Evolutionary conservation across 2,888 invertebrate genomes (phyloP).

Genomic region (Trissonchulus sp.): DNA sequence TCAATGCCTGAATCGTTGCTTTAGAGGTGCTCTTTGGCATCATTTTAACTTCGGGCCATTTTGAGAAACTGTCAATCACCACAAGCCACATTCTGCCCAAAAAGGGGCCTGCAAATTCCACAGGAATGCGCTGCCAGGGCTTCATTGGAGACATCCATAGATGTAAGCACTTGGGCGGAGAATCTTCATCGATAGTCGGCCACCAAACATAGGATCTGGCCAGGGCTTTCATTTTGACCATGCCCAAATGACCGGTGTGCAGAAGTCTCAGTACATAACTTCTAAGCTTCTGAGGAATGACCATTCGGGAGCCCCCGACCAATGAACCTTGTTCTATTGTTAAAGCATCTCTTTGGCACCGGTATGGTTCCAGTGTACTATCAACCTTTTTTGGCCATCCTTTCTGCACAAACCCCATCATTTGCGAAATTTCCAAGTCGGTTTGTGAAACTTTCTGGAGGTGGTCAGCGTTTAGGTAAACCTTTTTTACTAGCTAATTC

Average conservation of each 20-base stretch:
- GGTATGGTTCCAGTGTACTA: background rate
- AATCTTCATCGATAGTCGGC: constrained; percentile 40
- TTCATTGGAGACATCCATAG: constrained; percentile 44
- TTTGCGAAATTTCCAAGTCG: background rate
- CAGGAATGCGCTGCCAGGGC: constrained; percentile 53
- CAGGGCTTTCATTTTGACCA: constrained; percentile 43
- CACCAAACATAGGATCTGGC: constrained; percentile 45
- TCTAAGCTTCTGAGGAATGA: constrained; percentile 41
- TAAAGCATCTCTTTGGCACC: background rate
- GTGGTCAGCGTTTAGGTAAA: background rate
- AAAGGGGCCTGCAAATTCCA: constrained; percentile 55
- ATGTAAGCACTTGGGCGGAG: constrained; percentile 33
- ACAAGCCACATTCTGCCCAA: constrained; percentile 47
- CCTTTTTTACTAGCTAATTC: background rate
- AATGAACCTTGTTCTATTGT: background rate
- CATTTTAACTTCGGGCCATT: constrained; percentile 51
- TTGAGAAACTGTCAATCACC: constrained; percentile 53
- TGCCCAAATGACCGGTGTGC: constrained; percentile 44
- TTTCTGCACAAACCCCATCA: background rate
- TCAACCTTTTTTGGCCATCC: background rate
- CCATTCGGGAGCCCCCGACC: constrained; percentile 33
- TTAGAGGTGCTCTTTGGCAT: background rate
- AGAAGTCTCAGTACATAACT: constrained; percentile 39
- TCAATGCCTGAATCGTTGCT: background rate
- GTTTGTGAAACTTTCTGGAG: background rate